phyloP scores from a whole-genome alignment of 2,113 vertebrate species.

The Podocnemis expansa region DNA sequence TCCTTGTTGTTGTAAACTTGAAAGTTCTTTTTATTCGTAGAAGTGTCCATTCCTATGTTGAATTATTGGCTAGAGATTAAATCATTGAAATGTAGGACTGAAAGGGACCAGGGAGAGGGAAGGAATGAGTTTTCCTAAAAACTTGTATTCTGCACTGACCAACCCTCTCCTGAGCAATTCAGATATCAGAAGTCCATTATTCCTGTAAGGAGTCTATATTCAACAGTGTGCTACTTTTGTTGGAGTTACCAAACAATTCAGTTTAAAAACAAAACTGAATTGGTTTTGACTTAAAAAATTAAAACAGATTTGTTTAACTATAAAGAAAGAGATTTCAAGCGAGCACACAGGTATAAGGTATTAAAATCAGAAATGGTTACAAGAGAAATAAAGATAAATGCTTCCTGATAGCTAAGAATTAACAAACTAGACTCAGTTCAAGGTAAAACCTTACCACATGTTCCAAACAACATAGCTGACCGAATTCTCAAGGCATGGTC shows the following conservation, averaged over 20 bases:
- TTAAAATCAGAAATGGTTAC: background rate
- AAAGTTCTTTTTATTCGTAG: background rate
- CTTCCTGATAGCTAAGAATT: background rate
- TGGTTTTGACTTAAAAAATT: background rate
- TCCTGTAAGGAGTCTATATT: background rate
- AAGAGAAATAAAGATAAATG: background rate
- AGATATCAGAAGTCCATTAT: background rate
- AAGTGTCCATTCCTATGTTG: background rate
- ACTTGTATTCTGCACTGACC: background rate
- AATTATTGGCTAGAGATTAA: background rate
- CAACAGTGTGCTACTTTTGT: background rate
- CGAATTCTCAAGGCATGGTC: background rate
- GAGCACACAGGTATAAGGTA: background rate
- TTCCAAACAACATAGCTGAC: background rate
- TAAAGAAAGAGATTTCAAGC: background rate
- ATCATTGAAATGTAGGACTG: background rate
- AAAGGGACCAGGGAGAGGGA: no score
- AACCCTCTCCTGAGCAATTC: background rate
- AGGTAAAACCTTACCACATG: background rate
- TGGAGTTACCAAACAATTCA: background rate
- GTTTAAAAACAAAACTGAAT: background rate
- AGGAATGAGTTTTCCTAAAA: background rate
- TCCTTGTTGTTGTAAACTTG: background rate
- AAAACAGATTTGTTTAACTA: background rate
- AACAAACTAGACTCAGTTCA: background rate